Conservation (phyloP, 1,140 invertebrate genomes). For the Drosophila navojoa region DNA sequence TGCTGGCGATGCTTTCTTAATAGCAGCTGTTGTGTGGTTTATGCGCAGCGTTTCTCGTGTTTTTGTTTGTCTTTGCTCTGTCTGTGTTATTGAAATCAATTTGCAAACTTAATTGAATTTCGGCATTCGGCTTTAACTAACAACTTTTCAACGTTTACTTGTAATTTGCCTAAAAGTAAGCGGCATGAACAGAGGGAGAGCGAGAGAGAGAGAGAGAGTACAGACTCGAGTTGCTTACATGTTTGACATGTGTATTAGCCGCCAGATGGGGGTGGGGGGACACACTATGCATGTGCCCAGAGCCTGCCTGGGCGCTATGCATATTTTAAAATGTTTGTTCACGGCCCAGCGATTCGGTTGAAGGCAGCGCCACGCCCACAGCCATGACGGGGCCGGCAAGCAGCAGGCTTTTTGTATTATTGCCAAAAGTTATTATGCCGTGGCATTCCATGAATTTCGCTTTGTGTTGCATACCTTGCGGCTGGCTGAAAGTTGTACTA, state of each 20-base stretch:
- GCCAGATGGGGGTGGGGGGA: constrained; percentile 4
- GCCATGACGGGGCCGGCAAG: constrained; percentile 18
- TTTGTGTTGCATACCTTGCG: constrained; percentile 62
- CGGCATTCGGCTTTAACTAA: constrained; percentile 10
- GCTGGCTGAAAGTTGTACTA: constrained; percentile 42
- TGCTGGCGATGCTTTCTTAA: constrained; percentile 58
- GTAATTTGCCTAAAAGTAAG: constrained; percentile 46
- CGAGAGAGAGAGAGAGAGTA: not conserved
- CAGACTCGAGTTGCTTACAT: constrained; percentile 17
- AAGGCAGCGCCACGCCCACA: constrained; percentile 26
- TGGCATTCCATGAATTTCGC: constrained; percentile 46
- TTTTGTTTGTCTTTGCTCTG: constrained; percentile 43
- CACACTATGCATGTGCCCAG: not conserved
- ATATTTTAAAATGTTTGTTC: constrained; percentile 51
- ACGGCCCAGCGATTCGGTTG: constrained; percentile 53
- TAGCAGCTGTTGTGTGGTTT: constrained; percentile 56
- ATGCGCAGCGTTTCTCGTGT: constrained; percentile 15
- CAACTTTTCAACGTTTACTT: not conserved
- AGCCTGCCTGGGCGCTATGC: constrained; percentile 19
- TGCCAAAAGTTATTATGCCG: constrained; percentile 65
- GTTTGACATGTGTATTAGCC: constrained; percentile 63
- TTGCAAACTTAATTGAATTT: constrained; percentile 70
- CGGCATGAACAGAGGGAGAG: not conserved
- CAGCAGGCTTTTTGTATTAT: constrained; percentile 64
- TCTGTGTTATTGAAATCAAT: constrained; percentile 66